Evolutionary conservation across 2,797 vertebrate genomes (phyloP), one percentile per base, ranked within the genome.

Genomic region (Amniataba percoides): DNA sequence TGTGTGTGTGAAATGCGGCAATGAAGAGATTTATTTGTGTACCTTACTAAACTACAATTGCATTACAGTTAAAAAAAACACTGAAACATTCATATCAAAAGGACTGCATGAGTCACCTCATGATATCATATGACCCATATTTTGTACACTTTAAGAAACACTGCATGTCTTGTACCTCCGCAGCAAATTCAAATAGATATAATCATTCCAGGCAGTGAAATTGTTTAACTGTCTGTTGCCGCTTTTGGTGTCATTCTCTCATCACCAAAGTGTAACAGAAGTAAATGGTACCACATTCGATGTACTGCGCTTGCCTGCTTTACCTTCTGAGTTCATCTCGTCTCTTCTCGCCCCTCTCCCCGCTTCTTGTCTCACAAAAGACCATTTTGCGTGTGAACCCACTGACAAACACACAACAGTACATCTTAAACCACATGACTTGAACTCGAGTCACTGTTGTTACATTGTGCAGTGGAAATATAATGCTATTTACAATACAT

Each of bases 1-100:
- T 75, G 46, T 68, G 7, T 61, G 15, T 65, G 55, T 83, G 40
- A 78, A 82, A 85, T 87, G 78, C n/a, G 60, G 84, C 86, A 91
- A 91, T 76, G 76, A 87, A 89, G 88, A 86, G 86, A 84, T 88
- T 87, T 84, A 78, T 87, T 85, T 85, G 87, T 94, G 93, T 94
- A 94, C 93, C 93, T 92, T 93, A 88, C 93, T 94, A 94, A 92
- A 90, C 93, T 93, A 94, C 91, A 92, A 92, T 87, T 90, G 89
- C 83, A 88, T 85, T 93, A 93, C 90, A 92, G 90, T 89, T 85
- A 68, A 74, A 82, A 72, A 76, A 91, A 74, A 90, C 89, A 93
- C 80, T 75, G 77, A 91, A 90, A 93, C 93, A 94, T 93, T 94
- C 91, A 94, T 93, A 90, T 93, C 77, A 93, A 94, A 93, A 90